Percentiles rank a stretch among this genome's conserved stretches.
These are phyloP conservation scores for Limnothrissa miodon DNA, from an alignment of 2,113 vertebrate genomes.

Conservation along the genomic window DNA sequence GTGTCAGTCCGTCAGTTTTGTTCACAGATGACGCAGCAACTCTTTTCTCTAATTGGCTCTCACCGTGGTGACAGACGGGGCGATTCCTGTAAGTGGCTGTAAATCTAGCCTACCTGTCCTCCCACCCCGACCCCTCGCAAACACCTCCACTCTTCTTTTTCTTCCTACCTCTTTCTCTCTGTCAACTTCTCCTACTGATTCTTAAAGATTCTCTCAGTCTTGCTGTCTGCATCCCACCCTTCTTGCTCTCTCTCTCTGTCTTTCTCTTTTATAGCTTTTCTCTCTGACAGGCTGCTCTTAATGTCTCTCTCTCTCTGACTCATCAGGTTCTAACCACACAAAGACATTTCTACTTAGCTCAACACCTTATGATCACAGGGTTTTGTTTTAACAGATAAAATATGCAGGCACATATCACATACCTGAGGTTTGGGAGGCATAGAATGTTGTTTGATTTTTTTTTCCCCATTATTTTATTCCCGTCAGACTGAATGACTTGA, in stretches of 20 bases:
- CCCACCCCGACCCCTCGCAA: not conserved
- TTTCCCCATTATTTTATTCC: slow-evolving; percentile 17
- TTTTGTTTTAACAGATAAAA: slow-evolving; percentile 61
- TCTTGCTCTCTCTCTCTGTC: not conserved
- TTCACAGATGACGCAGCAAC: not conserved
- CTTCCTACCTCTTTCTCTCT: not conserved
- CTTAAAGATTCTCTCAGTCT: no score
- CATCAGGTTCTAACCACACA: slow-evolving; percentile 47
- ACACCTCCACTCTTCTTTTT: not conserved
- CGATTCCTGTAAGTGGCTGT: slow-evolving; percentile 61
- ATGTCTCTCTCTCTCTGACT: slow-evolving; percentile 36
- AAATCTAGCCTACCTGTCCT: slow-evolving; percentile 47
- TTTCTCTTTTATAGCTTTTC: not conserved
- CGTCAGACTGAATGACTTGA: no score
- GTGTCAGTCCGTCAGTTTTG: not conserved
- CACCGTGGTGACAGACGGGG: slow-evolving; percentile 33
- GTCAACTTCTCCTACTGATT: not conserved
- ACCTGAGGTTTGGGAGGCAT: slow-evolving; percentile 43
- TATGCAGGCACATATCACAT: slow-evolving; percentile 42
- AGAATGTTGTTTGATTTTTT: slow-evolving; percentile 50
- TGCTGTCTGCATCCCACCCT: not conserved
- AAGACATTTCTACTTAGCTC: slow-evolving; percentile 28
- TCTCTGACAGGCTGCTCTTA: slow-evolving; percentile 34
- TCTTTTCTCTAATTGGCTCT: slow-evolving; percentile 44
- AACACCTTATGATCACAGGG: slow-evolving; percentile 59